Evolutionary conservation across 2,888 invertebrate species (phyloP).

Genomic region (Lottia scabra): DNA sequence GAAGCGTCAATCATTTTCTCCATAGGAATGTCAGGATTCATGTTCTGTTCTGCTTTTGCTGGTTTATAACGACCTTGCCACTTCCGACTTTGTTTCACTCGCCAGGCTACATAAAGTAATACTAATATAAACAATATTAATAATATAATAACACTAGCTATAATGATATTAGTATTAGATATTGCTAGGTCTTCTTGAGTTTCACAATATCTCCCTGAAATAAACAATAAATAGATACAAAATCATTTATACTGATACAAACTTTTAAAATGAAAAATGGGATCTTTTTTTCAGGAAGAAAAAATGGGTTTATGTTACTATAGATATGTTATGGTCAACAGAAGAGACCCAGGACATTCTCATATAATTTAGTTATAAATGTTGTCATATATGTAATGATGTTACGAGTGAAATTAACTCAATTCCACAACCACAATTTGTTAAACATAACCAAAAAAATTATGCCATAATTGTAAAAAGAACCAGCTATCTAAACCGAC

Average conservation of each 20-base stretch:
- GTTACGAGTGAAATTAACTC: too few relatives aligned
- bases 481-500: too few relatives aligned
- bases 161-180: slow-evolving; percentile 25
- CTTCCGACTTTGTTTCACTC: slow-evolving; percentile 40
- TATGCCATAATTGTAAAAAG: too few relatives aligned
- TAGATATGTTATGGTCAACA: too few relatives aligned
- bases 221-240: background rate
- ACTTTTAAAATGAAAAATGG: too few relatives aligned
- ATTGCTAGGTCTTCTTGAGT: background rate
- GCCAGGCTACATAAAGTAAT: slow-evolving; percentile 38
- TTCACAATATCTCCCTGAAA: slow-evolving; percentile 37
- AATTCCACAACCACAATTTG: too few relatives aligned
- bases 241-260: background rate
- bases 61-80: slow-evolving; percentile 55
- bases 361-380: too few relatives aligned
- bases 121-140: slow-evolving; percentile 35
- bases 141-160: slow-evolving; percentile 40
- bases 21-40: slow-evolving; percentile 39
- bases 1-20: slow-evolving; percentile 41
- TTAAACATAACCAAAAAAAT: too few relatives aligned
- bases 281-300: too few relatives aligned
- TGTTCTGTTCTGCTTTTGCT: slow-evolving; percentile 43
- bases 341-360: too few relatives aligned
- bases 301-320: too few relatives aligned
- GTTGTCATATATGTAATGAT: too few relatives aligned